These are phyloP conservation scores for Crocodylus rhombifer DNA, from an alignment of 2,797 vertebrate species.

Conservation along the genomic window DNA sequence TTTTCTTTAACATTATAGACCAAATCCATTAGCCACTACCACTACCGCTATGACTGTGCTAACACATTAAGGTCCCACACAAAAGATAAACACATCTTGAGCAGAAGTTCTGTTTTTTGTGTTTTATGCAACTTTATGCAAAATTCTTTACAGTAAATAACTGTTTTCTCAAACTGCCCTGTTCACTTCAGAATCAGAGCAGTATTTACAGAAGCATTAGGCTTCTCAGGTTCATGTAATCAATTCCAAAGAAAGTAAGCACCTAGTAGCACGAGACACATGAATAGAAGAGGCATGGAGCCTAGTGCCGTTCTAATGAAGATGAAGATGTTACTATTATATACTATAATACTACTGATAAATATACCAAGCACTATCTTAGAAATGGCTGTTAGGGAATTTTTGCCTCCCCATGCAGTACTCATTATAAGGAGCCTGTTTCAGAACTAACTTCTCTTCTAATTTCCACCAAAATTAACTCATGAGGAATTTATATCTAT, in stretches of 20 bases:
- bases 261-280: neutral
- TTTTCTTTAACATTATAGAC: neutral
- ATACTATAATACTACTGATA: neutral
- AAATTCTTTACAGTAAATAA: neutral
- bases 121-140: neutral
- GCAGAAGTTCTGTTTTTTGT: neutral
- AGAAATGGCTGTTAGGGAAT: neutral
- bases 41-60: neutral
- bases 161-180: neutral
- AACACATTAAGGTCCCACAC: neutral
- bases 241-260: neutral
- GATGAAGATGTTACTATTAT: too few species aligned
- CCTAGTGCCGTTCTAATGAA: too few species aligned
- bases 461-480: neutral
- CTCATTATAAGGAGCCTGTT: neutral
- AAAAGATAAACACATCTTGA: neutral
- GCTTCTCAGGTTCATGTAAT: neutral
- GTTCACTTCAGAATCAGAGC: fast-evolving
- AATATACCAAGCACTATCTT: neutral
- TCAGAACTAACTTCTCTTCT: neutral
- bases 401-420: neutral
- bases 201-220: neutral
- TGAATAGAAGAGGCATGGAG: neutral
- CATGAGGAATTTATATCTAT: neutral
- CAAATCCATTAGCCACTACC: fast-evolving